Base-by-base conservation (phyloP, 2,888 invertebrate genomes). In the Caenorhabditis zanzibari region DNA sequence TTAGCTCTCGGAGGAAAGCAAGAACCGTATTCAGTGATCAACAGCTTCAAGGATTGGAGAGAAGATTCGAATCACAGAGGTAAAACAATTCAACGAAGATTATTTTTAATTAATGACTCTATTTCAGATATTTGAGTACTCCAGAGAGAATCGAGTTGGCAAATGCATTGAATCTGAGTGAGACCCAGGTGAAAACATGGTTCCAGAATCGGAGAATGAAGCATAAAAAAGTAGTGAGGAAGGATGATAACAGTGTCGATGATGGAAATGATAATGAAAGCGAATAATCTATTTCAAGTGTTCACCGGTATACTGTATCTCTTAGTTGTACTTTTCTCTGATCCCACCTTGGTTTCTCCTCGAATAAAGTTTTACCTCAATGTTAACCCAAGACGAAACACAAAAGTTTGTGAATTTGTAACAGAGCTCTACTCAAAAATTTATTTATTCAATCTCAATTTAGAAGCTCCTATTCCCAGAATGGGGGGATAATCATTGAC, bases 161-260 rank as follows among this genome's bases (percentile, higher is more conserved):
- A 7, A 86, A 85, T 41, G 66, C 86, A 26, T 71, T 92, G 56
- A 94, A 85, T 79, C 80, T 92, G 93, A 98, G 98, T 72, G 92
- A 92, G 72, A 92, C 92, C 6, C 92, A 92, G 87, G 90, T 91
- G 12, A 77, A 72, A 14, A 98, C 97, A 82, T 97, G 97, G 97
- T 97, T 98, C 93, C 97, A 98, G 94, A 98, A 98, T 93, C 94
- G 97, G 32, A 94, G 98, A 89, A 98, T 98, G 98, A 97, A 97
- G 93, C 96, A 97, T 93, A 97, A 97, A 94, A 97, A 97, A 92
- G 96, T 96, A 92, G 93, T 96, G 93, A 93, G 75, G 24, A 79
- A 75, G 28, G 83, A 83, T 52, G 83, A 83, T 19, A 49, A 83
- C 26, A 59, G 71, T 47, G 79, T 79, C 4, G 83, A 83, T 26